Percentiles rank a stretch among this genome's conserved stretches.
These are phyloP conservation scores for Coptodon rendalli DNA, from an alignment of 2,113 vertebrate genomes.

Conservation along the genomic window DNA sequence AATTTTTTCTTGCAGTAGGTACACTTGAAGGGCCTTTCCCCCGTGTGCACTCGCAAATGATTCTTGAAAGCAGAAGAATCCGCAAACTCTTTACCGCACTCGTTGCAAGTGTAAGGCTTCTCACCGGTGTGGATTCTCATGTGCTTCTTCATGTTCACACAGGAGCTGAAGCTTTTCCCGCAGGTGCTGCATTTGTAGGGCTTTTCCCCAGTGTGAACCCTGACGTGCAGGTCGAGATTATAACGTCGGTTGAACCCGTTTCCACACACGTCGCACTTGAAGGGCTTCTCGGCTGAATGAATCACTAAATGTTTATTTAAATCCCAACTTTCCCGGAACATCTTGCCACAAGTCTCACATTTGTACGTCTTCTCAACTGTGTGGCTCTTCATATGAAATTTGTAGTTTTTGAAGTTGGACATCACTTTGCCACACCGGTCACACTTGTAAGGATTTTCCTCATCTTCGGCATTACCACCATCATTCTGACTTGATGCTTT, in stretches of 20 bases:
- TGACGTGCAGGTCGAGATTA: slow-evolving; percentile 13
- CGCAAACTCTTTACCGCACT: slow-evolving; percentile 25
- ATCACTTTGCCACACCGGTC: slow-evolving; percentile 36
- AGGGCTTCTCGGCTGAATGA: slow-evolving; percentile 30
- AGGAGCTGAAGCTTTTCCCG: slow-evolving; percentile 10
- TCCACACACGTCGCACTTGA: slow-evolving; percentile 26
- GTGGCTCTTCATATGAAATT: slow-evolving; percentile 47
- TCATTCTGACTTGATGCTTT: neutral
- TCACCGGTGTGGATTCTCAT: slow-evolving; percentile 33
- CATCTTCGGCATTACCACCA: neutral
- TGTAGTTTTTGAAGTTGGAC: slow-evolving; percentile 42
- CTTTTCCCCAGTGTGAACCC: slow-evolving; percentile 47
- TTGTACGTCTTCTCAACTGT: slow-evolving; percentile 35
- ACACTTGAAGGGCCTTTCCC: slow-evolving; percentile 45
- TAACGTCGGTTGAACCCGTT: slow-evolving; percentile 11
- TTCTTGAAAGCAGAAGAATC: slow-evolving; percentile 25
- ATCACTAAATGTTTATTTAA: slow-evolving; percentile 30
- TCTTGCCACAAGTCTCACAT: slow-evolving; percentile 30
- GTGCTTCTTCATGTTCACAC: slow-evolving; percentile 38
- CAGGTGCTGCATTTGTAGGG: slow-evolving; percentile 27
- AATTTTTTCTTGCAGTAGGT: slow-evolving; percentile 20
- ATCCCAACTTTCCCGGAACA: slow-evolving; percentile 48
- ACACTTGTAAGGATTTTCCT: slow-evolving; percentile 32
- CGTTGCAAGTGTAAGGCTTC: slow-evolving; percentile 34
- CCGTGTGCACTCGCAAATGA: slow-evolving; percentile 32